A percentile compares a stretch with the other conserved stretches of the same genome.
These are phyloP conservation scores for Agrotis ipsilon DNA, from an alignment of 2,888 invertebrate genomes.

Conservation along the genomic window DNA sequence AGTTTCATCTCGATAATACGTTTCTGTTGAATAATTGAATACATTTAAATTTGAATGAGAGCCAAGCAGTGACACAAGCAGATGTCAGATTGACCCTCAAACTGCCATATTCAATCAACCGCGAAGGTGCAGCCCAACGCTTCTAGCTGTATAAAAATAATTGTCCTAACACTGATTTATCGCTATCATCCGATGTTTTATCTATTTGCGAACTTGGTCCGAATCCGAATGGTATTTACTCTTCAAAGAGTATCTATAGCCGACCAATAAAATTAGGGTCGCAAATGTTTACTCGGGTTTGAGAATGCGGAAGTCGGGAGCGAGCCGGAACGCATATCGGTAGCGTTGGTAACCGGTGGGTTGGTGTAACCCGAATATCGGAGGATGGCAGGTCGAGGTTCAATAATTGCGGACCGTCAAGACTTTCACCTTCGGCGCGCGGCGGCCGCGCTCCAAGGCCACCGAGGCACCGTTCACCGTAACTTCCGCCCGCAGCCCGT, in stretches of 20 bases:
- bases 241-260: constrained; percentile 29
- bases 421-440: constrained; percentile 90
- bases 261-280: constrained; percentile 57
- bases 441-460: constrained; percentile 86
- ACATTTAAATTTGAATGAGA: constrained; percentile 84
- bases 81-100: constrained; percentile 84
- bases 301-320: constrained; percentile 78
- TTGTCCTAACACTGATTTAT: constrained; percentile 59
- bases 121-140: constrained; percentile 80
- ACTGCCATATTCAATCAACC: constrained; percentile 84
- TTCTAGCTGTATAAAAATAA: constrained; percentile 64
- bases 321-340: constrained; percentile 58
- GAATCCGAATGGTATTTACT: constrained; percentile 40
- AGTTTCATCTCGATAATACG: constrained; percentile 50
- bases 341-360: constrained; percentile 64
- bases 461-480: constrained; percentile 83
- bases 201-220: constrained; percentile 53
- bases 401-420: constrained; percentile 86
- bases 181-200: constrained; percentile 42
- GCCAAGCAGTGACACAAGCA: constrained; percentile 81
- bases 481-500: constrained; percentile 82
- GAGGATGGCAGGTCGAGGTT: constrained; percentile 88
- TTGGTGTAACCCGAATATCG: constrained; percentile 80
- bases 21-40: constrained; percentile 66
- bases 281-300: constrained; percentile 46